phyloP scores from a whole-genome alignment of 2,888 invertebrate genomes.

The Copidosoma aretas region DNA sequence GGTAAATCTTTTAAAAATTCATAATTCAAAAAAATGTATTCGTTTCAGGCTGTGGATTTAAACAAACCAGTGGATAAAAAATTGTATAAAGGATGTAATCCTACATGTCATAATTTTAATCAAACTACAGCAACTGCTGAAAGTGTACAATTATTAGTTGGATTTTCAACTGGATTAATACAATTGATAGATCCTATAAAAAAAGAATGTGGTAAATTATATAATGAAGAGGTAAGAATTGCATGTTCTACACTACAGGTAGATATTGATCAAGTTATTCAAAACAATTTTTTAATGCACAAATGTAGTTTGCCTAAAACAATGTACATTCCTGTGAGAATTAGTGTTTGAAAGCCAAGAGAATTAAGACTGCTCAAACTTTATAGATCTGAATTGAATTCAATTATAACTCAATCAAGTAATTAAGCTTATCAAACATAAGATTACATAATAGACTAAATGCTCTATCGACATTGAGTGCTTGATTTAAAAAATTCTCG shows the following conservation, averaged over 20 bases:
- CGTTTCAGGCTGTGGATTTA: conserved; percentile 84
- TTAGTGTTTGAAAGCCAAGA: conserved; percentile 22
- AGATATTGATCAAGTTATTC: neutral
- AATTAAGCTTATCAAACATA: conserved; percentile 43
- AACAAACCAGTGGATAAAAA: conserved; percentile 97
- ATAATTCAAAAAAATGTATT: neutral
- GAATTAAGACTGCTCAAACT: conserved; percentile 20
- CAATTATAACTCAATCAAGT: conserved; percentile 47
- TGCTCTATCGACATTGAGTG: conserved; percentile 22
- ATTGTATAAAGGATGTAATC: conserved; percentile 98
- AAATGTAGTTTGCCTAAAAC: neutral
- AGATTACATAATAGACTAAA: conserved; percentile 42
- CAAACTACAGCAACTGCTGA: conserved; percentile 80
- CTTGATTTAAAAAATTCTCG: conserved; percentile 13
- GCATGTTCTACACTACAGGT: neutral
- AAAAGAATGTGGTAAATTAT: conserved; percentile 94
- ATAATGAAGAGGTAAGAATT: conserved; percentile 88
- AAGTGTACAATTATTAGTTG: conserved; percentile 89
- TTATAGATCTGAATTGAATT: conserved; percentile 31
- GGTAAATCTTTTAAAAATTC: neutral
- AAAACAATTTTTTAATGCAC: neutral
- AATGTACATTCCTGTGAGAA: conserved; percentile 15
- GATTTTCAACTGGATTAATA: conserved; percentile 98
- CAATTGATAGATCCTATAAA: conserved; percentile 97
- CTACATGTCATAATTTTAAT: conserved; percentile 99